Base-by-base conservation (phyloP, 2,797 vertebrate genomes). In the Hemitrygon akajei region DNA sequence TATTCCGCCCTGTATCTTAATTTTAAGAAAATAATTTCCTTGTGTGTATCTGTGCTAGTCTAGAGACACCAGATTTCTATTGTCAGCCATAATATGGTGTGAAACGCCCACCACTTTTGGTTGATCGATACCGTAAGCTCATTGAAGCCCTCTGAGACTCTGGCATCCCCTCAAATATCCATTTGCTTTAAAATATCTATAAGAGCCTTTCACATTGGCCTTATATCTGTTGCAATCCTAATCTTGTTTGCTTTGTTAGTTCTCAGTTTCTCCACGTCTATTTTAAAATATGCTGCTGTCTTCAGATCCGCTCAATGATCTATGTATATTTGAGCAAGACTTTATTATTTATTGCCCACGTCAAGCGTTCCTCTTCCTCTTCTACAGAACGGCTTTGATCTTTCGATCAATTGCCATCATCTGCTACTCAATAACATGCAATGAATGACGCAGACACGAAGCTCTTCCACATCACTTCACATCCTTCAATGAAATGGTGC, bases 281-380 rank as follows among this genome's bases (percentile, higher is more conserved):
- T 37, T 79, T 79, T 37, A 34, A 37, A 79, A 37, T 16, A 34
- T 9, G 58, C 27, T 16, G 84, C 14, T 66, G 60, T 34, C n/a
- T 2, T 66, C n/a, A 34, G 60, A 34, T 58, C 25, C 14, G 30
- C 22, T 10, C 1, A 47, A 25, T 58, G 56, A 56, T 89, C 60
- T 18, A 37, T 47, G 47, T 47, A 47, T 89, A 60, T 20, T 69
- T 89, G n/a, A 89, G 86, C 63, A 37, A 22, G 2, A n/a, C 10
- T 66, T 89, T 37, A 89, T 66, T 89, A 89, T 89, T 89, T 69
- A 20, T 37, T 89, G 86, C n/a, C 81, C 82, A 69, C 86, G 20
- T 89, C 63, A 37, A 47, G n/a, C 86, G 66, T 37, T 69, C 86
- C 69, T 69, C 86, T 37, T 69, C 18, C 1, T 37, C n/a, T 69